A percentile compares a stretch with the other conserved stretches of the same genome.
Evolutionary conservation across 37 sponge, comb jelly and placozoan genomes (phyloP).

Genomic region (Spongilla lacustris): DNA sequence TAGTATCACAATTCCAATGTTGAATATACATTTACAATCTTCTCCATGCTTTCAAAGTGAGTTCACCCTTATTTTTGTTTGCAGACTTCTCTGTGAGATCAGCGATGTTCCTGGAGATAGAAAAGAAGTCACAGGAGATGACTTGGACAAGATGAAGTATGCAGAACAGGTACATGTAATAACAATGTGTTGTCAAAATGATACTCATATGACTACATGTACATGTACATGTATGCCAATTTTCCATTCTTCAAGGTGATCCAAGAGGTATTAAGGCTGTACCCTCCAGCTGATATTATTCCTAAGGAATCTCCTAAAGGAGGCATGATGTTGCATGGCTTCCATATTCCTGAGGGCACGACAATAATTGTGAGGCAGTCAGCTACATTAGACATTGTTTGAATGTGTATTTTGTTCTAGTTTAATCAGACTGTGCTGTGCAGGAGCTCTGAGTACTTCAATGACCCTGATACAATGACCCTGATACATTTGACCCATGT

Average conservation of each 20-base stretch:
- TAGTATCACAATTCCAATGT: too few relatives aligned
- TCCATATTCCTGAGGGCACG: slow-evolving; percentile 8
- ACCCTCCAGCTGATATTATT: background rate
- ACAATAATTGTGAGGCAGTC: background rate
- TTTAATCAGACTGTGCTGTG: background rate
- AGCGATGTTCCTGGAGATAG: background rate
- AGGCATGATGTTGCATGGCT: background rate
- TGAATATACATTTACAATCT: too few relatives aligned
- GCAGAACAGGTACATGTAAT: background rate
- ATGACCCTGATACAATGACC: too few relatives aligned
- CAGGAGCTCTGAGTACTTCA: background rate
- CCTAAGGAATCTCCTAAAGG: background rate
- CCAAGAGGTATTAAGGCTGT: background rate
- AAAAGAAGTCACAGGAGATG: background rate
- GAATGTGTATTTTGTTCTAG: too few relatives aligned
- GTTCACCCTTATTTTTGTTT: too few relatives aligned
- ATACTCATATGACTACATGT: too few relatives aligned
- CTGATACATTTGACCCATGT: slow-evolving; percentile 1
- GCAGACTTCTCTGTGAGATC: background rate
- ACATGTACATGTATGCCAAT: too few relatives aligned
- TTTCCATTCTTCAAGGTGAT: background rate
- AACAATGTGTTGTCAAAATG: too few relatives aligned
- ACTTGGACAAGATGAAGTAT: background rate
- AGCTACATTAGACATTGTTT: too few relatives aligned
- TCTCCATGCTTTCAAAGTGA: too few relatives aligned